A percentile compares a stretch with the other conserved stretches of the same genome.
Evolutionary conservation across 2,888 invertebrate genomes (phyloP).

Genomic region (Andrena haemorrhoa): DNA sequence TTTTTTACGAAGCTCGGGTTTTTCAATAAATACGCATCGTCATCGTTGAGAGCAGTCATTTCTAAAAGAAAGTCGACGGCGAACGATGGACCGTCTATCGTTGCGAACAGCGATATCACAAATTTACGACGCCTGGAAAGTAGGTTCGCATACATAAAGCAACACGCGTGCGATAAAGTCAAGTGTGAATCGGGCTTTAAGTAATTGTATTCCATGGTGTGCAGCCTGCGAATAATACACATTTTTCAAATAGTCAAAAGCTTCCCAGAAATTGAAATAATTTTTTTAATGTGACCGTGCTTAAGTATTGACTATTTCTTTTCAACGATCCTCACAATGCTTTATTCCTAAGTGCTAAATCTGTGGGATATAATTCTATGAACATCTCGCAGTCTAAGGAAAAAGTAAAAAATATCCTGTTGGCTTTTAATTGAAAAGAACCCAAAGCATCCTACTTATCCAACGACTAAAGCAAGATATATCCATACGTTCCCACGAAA

Average conservation of each 20-base stretch:
- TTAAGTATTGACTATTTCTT: too few species aligned
- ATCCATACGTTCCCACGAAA: too few species aligned
- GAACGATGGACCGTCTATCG: conserved; percentile 41
- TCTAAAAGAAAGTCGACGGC: conserved; percentile 33
- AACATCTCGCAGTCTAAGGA: too few species aligned
- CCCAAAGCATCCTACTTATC: too few species aligned
- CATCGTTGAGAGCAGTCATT: conserved; percentile 24
- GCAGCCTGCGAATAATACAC: neutral
- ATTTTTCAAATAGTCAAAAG: neutral
- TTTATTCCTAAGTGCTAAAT: too few species aligned
- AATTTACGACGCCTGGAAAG: conserved; percentile 45
- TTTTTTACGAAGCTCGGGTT: neutral
- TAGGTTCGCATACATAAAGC: conserved; percentile 37
- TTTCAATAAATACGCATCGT: conserved; percentile 1
- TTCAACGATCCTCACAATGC: too few species aligned
- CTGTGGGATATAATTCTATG: too few species aligned
- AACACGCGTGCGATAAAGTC: neutral
- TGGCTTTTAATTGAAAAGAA: too few species aligned
- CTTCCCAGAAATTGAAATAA: conserved; percentile 5
- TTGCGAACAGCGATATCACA: conserved; percentile 36
- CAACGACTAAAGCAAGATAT: too few species aligned
- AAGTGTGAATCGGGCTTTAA: conserved; percentile 23
- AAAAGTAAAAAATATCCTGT: too few species aligned
- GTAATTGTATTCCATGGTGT: conserved; percentile 21
- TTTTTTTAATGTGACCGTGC: too few species aligned